Conservation (phyloP, 2,888 invertebrate species). For the Sesia bembeciformis region DNA sequence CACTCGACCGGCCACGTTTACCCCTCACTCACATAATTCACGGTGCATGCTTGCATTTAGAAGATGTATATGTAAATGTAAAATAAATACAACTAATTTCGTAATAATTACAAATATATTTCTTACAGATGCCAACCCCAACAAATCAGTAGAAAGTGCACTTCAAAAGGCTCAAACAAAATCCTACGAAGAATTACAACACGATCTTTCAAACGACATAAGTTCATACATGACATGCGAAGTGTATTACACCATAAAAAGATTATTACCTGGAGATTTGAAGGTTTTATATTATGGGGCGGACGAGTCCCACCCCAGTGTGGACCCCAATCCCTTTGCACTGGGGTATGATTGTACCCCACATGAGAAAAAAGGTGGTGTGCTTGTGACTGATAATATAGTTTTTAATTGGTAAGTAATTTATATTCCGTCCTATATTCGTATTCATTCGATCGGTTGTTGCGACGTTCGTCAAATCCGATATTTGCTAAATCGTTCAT, state of each 20-base stretch:
- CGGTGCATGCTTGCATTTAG: no score
- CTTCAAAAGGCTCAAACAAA: conserved; percentile 36
- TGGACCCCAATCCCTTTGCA: conserved; percentile 82
- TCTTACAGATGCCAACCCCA: conserved; percentile 46
- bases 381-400: conserved; percentile 86
- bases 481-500: no score
- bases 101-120: no score
- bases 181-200: conserved; percentile 53
- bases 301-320: conserved; percentile 43
- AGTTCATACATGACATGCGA: conserved; percentile 83
- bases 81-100: no score
- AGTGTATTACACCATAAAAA: conserved; percentile 85
- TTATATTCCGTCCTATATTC: no score
- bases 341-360: conserved; percentile 73
- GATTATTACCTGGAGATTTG: conserved; percentile 88
- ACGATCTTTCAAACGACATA: conserved; percentile 79
- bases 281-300: conserved; percentile 80
- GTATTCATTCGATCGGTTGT: no score
- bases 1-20: no score
- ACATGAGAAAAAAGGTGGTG: conserved; percentile 86
- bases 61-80: no score
- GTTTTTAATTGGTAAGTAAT: conserved; percentile 78
- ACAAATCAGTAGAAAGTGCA: conserved; percentile 52
- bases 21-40: no score
- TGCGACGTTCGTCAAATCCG: no score